Evolutionary conservation across 2,113 vertebrate genomes (phyloP).

Genomic region (Barbus barbus): DNA sequence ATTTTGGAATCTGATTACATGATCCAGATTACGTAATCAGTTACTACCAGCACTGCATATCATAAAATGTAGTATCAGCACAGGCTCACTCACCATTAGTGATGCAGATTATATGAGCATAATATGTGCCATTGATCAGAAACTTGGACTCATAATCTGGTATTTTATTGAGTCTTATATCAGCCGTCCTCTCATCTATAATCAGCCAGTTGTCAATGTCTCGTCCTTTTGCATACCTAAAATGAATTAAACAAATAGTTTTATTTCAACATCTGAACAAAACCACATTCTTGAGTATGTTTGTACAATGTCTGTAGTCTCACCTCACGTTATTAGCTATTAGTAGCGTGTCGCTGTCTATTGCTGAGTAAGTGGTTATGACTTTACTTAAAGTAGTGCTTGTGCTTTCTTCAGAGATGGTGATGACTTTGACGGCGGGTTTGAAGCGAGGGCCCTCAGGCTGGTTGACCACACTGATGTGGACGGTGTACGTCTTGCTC

Average conservation of each 20-base stretch:
- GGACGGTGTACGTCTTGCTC: constrained; percentile 64
- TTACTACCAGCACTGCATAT: background rate
- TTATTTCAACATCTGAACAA: background rate
- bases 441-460: constrained; percentile 82
- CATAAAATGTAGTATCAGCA: no score
- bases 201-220: constrained; percentile 84
- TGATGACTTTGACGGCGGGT: constrained; percentile 74
- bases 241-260: background rate
- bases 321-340: constrained; percentile 84
- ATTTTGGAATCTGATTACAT: no score
- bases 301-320: background rate
- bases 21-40: no score
- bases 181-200: constrained; percentile 81
- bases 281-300: background rate
- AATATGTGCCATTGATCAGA: constrained; percentile 81
- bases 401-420: constrained; percentile 68
- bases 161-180: constrained; percentile 82
- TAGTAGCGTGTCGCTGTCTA: constrained; percentile 82
- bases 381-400: constrained; percentile 62
- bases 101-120: constrained; percentile 81
- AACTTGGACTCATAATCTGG: constrained; percentile 80
- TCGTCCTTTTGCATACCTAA: constrained; percentile 81
- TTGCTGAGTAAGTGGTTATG: constrained; percentile 79
- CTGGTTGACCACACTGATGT: constrained; percentile 82
- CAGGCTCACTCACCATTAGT: constrained; percentile 75